Evolutionary conservation across 2,888 invertebrate species (phyloP).

Genomic region (Fabriciana adippe): DNA sequence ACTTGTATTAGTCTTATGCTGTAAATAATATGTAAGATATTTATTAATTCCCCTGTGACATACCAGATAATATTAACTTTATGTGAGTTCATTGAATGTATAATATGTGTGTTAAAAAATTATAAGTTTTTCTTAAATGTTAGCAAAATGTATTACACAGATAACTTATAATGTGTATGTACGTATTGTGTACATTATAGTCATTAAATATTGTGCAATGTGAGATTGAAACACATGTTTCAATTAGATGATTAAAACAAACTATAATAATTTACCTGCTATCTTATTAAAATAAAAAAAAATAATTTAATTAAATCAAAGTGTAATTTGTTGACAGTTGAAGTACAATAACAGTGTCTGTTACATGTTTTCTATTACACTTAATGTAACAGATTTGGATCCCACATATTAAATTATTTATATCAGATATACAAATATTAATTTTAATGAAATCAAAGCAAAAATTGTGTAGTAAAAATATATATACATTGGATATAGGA

Average conservation of each 20-base stretch:
- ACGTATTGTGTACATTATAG: conserved; percentile 13
- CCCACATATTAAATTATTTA: too few relatives aligned
- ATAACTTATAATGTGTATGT: conserved; percentile 10
- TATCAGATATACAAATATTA: too few relatives aligned
- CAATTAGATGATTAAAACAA: conserved; percentile 17
- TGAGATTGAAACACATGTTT: conserved; percentile 18
- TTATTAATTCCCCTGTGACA: conserved; percentile 47
- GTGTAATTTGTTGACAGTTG: too few relatives aligned
- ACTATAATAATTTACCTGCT: too few relatives aligned
- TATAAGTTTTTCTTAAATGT: conserved; percentile 8
- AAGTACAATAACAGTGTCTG: too few relatives aligned
- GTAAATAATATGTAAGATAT: conserved; percentile 72
- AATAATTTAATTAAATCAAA: too few relatives aligned
- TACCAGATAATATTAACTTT: conserved; percentile 16
- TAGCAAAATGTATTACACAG: conserved; percentile 8
- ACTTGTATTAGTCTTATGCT: conserved; percentile 41
- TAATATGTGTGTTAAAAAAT: background rate
- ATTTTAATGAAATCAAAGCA: too few relatives aligned
- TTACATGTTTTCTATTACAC: too few relatives aligned
- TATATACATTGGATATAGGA: too few relatives aligned
- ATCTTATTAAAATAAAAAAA: too few relatives aligned
- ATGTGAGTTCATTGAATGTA: conserved; percentile 15
- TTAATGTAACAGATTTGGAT: too few relatives aligned
- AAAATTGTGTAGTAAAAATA: too few relatives aligned
- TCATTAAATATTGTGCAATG: conserved; percentile 10